Base-by-base conservation (phyloP, 2,888 invertebrate genomes). In the Drosophila ezoana region DNA sequence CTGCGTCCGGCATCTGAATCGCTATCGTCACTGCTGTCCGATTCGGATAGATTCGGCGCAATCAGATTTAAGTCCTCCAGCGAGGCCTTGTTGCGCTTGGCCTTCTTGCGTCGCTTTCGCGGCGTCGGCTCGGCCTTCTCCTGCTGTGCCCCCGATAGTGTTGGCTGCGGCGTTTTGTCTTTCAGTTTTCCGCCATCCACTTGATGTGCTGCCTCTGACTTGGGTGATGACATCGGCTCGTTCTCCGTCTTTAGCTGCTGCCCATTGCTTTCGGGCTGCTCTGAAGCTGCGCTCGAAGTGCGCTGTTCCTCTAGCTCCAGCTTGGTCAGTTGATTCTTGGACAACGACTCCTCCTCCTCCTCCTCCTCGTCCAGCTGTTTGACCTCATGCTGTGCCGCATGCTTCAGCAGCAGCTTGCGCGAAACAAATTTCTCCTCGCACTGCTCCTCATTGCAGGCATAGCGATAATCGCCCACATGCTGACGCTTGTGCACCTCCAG, bases 401-500 rank as follows among this genome's bases (percentile, higher is more conserved):
- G 98, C 88, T 96, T 97, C 13, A 93, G 90, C 32, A 97, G 92
- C 20, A 97, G 92, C 90, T 96, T 97, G 76, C 95, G 95, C 0
- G 97, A 97, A 53, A 98, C 95, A 92, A 97, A 97, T 79, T 94
- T 95, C 84, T 96, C 95, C 8, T 93, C 93, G 89, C 97, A 98
- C 38, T 93, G 93, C 81, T 94, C 95, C 89, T 96, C 95, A 20
- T 93, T 93, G 89, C 97, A 97, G 10, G 93, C 90, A 91, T 97
- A 96, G 0, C 96, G 96, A 73, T 92, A 93, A 79, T 96, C 96
- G 38, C 94, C 94, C 2, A 93, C 92, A 90, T 98, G 97, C 78
- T 96, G 92, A 70, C 97, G 94, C 91, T 96, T 96, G 91, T 97
- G 97, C 9, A 97, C 97, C 91, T 96, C 96, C 52, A 97, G 93